These are phyloP conservation scores for Mola mola DNA, from an alignment of 2,113 vertebrate genomes.

Conservation along the genomic window DNA sequence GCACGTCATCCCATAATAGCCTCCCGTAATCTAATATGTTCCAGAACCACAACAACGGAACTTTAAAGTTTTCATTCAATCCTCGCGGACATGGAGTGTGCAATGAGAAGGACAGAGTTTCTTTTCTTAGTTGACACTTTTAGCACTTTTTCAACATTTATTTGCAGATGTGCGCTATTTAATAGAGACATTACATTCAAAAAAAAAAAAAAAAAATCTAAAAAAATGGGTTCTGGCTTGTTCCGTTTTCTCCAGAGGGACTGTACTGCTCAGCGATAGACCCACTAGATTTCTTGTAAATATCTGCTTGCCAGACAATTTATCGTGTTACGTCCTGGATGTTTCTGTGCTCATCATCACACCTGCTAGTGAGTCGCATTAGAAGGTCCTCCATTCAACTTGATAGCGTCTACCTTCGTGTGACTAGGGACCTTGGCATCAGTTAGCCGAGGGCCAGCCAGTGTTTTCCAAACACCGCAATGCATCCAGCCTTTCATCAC, in stretches of 20 bases:
- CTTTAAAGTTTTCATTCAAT: background rate
- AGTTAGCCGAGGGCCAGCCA: slow-evolving; percentile 30
- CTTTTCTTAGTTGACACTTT: background rate
- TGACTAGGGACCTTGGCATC: slow-evolving; percentile 36
- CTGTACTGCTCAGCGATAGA: too few relatives aligned
- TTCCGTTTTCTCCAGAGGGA: too few relatives aligned
- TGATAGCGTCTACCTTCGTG: slow-evolving; percentile 16
- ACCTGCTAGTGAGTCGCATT: slow-evolving; percentile 15
- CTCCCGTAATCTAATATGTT: slow-evolving; percentile 10
- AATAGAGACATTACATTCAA: too few relatives aligned
- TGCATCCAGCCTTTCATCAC: slow-evolving; percentile 58
- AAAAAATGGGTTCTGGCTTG: too few relatives aligned
- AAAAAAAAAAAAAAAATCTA: too few relatives aligned
- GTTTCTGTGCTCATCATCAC: slow-evolving; percentile 13
- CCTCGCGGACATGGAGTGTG: background rate
- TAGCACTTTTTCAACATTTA: slow-evolving; percentile 1
- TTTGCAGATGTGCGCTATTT: background rate
- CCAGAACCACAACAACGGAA: background rate
- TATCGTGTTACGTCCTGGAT: slow-evolving; percentile 12
- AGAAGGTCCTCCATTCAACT: slow-evolving; percentile 19
- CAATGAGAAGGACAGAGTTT: too few relatives aligned
- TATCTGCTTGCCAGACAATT: slow-evolving; percentile 17
- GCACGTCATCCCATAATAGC: background rate
- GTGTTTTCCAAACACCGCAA: slow-evolving; percentile 37
- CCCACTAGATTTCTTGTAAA: slow-evolving; percentile 33